phyloP scores from a whole-genome alignment of 2,113 vertebrate genomes.

The Gasterosteus aculeatus region DNA sequence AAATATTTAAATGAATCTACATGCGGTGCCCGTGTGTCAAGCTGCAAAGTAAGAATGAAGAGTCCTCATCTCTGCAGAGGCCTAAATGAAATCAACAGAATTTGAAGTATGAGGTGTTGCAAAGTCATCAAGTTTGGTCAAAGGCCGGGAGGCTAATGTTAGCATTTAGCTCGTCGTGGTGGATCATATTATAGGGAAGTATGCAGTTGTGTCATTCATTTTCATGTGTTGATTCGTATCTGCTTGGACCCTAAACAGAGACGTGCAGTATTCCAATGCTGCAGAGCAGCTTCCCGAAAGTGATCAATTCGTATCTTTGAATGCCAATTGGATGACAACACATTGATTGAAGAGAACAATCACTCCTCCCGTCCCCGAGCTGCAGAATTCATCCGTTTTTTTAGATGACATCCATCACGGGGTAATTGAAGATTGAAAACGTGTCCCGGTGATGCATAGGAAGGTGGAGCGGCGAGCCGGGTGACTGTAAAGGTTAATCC shows the following conservation, averaged over 20 bases:
- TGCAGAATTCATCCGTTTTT: constrained; percentile 36
- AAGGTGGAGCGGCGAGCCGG: constrained; percentile 9
- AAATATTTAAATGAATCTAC: constrained; percentile 74
- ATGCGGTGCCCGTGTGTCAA: constrained; percentile 34
- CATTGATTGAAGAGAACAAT: constrained; percentile 53
- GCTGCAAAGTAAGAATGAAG: constrained; percentile 45
- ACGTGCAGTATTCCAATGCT: constrained; percentile 8
- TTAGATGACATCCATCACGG: constrained; percentile 44
- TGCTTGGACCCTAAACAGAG: neutral
- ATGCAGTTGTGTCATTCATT: neutral
- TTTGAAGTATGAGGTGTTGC: constrained; percentile 42
- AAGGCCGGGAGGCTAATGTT: constrained; percentile 25
- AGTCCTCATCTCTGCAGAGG: constrained; percentile 40
- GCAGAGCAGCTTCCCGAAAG: constrained; percentile 24
- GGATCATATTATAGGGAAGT: neutral
- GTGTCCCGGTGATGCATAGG: constrained; percentile 53
- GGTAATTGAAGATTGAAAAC: constrained; percentile 51
- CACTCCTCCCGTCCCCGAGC: neutral
- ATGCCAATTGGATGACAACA: constrained; percentile 31
- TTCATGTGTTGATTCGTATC: neutral
- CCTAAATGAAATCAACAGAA: constrained; percentile 48
- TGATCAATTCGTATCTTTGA: constrained; percentile 29
- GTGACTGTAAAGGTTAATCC: constrained; percentile 43
- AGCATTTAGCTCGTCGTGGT: neutral
- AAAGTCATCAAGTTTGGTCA: constrained; percentile 34